Evolutionary conservation across 2,113 vertebrate species (phyloP), one percentile per base, ranked within the genome.

Genomic region (Paratilapia polleni): DNA sequence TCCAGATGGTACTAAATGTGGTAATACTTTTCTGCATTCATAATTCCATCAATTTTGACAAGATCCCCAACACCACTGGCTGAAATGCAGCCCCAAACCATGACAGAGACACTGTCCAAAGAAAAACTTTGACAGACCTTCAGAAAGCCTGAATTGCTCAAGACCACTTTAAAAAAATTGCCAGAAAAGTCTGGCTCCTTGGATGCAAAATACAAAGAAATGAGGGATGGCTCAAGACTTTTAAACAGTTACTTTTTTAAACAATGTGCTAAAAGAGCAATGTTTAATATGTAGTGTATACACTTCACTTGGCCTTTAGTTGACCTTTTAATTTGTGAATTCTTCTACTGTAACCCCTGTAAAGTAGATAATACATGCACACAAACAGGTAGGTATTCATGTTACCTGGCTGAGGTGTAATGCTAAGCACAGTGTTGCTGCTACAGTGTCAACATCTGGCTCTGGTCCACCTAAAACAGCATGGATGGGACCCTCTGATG

Each of bases 361-460:
- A 38, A 24, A 62, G 47, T 4, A 57, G 17, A 59, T 77, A 74
- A 49, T 5, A 57, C 6, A 22, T 54, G 11, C 36, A 76, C 34
- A 47, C 15, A 64, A 15, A 82, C 8, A 77, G 0, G 31, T 36
- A 17, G 14, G 6, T 61, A 9, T 34, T 47, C 5, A 60, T 62
- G 20, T 73, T 95, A 98, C 97, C 97, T 97, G 97, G 80, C 96
- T 97, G 74, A 98, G 95, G 91, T 97, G 97, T 60, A 98, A 97
- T 14, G 98, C 97, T 47, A 98, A 96, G 14, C 96, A 94, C 90
- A 99, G 91, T 31, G 97, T 94, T 88, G 98, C 97, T 85, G 97
- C 97, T 70, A 98, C 95, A 15, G 97, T 97, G 91, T 98, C 97
- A 92, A 98, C 94, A 92, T 98, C 97, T 93, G 96, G 96, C 2